These are phyloP conservation scores for Drosophila mojavensis DNA, from an alignment of 1,140 invertebrate species.

Conservation along the genomic window DNA sequence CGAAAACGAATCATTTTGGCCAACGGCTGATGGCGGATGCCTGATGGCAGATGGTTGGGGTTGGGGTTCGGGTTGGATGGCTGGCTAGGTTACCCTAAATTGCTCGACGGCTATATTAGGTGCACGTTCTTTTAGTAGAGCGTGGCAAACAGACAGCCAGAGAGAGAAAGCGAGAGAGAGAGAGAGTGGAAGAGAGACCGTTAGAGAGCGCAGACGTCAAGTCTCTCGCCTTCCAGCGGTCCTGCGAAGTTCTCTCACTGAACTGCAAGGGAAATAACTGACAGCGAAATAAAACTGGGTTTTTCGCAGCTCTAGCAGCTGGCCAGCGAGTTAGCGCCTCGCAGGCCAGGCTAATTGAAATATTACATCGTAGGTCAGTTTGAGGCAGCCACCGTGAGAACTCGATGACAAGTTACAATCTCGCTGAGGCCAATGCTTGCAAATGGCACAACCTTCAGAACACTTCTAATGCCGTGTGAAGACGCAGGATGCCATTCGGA, in stretches of 20 bases:
- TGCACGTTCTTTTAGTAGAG: constrained; percentile 21
- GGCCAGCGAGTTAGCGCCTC: constrained; percentile 23
- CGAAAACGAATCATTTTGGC: constrained; percentile 71
- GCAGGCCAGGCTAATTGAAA: constrained; percentile 58
- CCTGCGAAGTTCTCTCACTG: constrained; percentile 10
- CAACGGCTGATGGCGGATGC: constrained; percentile 21
- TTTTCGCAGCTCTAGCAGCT: constrained; percentile 42
- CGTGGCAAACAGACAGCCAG: background rate
- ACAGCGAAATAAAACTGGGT: constrained; percentile 45
- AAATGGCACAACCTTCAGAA: background rate
- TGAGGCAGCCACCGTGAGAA: constrained; percentile 44
- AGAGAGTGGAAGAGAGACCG: background rate
- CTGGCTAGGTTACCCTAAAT: constrained; percentile 8
- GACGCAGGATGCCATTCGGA: background rate
- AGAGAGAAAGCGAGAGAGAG: constrained; percentile 2
- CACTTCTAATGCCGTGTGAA: constrained; percentile 1
- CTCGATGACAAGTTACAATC: constrained; percentile 57
- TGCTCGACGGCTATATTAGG: constrained; percentile 32
- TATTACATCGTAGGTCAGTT: constrained; percentile 71
- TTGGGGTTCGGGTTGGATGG: constrained; percentile 12
- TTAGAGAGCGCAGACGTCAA: constrained; percentile 54
- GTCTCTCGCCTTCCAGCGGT: constrained; percentile 42
- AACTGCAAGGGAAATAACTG: constrained; percentile 52
- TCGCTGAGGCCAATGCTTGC: background rate
- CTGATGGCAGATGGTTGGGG: background rate